These are phyloP conservation scores for Benitochromis conjunctus DNA, from an alignment of 2,113 vertebrate genomes.

Conservation along the genomic window DNA sequence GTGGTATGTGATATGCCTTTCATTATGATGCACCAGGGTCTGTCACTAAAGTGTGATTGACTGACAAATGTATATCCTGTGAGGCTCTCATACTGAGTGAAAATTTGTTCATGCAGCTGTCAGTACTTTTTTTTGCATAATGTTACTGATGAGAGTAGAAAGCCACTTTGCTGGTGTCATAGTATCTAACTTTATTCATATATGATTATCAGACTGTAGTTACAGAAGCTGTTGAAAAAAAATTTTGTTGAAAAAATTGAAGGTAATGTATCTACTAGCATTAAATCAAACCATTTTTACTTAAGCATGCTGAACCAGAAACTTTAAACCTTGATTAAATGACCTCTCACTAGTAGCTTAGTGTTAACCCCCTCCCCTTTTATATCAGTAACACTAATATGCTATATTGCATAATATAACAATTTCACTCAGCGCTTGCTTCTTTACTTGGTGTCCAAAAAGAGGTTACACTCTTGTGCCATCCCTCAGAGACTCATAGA, in stretches of 20 bases:
- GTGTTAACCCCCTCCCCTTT: neutral
- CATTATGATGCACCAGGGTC: neutral
- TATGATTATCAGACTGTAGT: neutral
- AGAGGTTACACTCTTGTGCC: constrained; percentile 2
- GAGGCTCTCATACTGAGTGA: neutral
- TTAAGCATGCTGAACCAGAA: neutral
- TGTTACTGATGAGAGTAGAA: neutral
- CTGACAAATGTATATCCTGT: neutral
- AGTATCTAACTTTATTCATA: neutral
- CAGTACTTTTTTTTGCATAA: neutral
- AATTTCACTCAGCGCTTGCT: neutral
- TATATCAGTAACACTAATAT: neutral
- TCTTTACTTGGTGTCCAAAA: neutral
- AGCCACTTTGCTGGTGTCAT: too few relatives aligned
- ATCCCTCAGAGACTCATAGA: constrained; percentile 54
- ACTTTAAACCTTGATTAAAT: neutral
- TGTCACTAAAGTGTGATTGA: neutral
- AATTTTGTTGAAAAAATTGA: neutral
- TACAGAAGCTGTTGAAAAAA: neutral
- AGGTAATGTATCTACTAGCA: neutral
- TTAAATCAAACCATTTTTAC: neutral
- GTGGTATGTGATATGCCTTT: neutral
- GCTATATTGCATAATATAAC: neutral
- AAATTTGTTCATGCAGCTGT: neutral
- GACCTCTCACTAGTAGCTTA: neutral